Percentiles rank a stretch among this genome's conserved stretches.
phyloP scores from a whole-genome alignment of 2,797 vertebrate species.

The Atherinosoma microstoma region DNA sequence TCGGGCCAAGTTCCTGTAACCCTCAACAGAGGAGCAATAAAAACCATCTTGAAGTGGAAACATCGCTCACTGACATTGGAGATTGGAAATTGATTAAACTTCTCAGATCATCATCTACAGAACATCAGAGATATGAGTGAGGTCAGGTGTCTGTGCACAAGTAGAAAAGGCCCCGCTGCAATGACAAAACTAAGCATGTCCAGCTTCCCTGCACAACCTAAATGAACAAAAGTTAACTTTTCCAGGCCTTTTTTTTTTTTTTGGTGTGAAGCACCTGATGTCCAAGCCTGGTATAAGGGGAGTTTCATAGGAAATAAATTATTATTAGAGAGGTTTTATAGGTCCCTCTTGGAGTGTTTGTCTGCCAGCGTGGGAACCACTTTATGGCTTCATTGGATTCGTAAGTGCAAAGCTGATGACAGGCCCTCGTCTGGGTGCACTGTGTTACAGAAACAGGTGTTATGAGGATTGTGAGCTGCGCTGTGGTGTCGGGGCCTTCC shows the following conservation, averaged over 20 bases:
- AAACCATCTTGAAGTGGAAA: background rate
- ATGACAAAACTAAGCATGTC: background rate
- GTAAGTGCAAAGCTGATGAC: conserved; percentile 67
- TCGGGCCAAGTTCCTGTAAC: background rate
- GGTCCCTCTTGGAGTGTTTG: conserved; percentile 53
- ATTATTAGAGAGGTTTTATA: conserved; percentile 54
- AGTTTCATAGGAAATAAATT: conserved; percentile 41
- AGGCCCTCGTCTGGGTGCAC: conserved; percentile 40
- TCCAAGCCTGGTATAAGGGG: conserved; percentile 28
- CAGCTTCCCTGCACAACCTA: conserved; percentile 9
- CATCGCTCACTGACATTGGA: background rate
- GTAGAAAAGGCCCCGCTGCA: background rate
- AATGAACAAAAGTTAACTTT: conserved; percentile 16
- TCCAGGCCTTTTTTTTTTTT: background rate
- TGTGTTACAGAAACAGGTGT: conserved; percentile 71
- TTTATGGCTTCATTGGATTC: conserved; percentile 62
- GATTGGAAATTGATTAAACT: background rate
- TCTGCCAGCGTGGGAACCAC: conserved; percentile 63
- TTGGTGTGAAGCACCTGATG: background rate
- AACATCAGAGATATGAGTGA: background rate
- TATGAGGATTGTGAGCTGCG: conserved; percentile 34
- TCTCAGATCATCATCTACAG: background rate
- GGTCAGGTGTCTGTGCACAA: background rate
- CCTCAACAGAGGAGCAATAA: background rate
- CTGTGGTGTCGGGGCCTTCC: conserved; percentile 49